Conservation (phyloP, 92 coral and sea anemone species). For the Paramuricea clavata region DNA sequence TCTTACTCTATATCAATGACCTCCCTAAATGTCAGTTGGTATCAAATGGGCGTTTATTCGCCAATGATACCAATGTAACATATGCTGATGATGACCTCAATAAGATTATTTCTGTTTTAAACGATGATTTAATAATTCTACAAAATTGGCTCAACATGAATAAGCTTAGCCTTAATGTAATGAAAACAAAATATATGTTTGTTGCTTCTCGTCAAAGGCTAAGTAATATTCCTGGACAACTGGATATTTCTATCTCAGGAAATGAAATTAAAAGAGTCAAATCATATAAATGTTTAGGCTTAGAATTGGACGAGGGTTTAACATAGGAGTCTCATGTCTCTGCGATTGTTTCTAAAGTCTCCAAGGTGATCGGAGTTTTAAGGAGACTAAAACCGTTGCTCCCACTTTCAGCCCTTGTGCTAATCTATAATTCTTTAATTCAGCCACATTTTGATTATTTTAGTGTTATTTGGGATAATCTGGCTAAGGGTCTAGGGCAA, state of each 20-base stretch:
- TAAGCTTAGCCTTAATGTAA: constrained; percentile 45
- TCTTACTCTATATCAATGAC: not conserved
- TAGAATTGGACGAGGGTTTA: constrained; percentile 26
- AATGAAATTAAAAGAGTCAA: constrained; percentile 45
- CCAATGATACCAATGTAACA: constrained; percentile 13
- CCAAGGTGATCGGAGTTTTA: constrained; percentile 16
- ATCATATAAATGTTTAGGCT: constrained; percentile 41
- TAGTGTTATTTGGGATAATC: constrained; percentile 37
- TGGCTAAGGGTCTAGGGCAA: constrained; percentile 37
- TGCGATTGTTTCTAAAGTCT: not conserved
- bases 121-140: constrained; percentile 36
- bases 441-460: constrained; percentile 46
- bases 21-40: not conserved
- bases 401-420: not conserved
- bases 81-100: not conserved
- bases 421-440: constrained; percentile 41
- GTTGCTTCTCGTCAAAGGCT: constrained; percentile 33
- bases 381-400: constrained; percentile 5
- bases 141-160: constrained; percentile 43
- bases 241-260: constrained; percentile 18
- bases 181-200: constrained; percentile 55
- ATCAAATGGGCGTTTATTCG: not conserved
- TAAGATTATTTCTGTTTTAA: constrained; percentile 23
- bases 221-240: constrained; percentile 28
- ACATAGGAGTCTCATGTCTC: constrained; percentile 37